A percentile compares a stretch with the other conserved stretches of the same genome.
Evolutionary conservation across 2,888 invertebrate species (phyloP).

Genomic region (Hypomecis atomaria): DNA sequence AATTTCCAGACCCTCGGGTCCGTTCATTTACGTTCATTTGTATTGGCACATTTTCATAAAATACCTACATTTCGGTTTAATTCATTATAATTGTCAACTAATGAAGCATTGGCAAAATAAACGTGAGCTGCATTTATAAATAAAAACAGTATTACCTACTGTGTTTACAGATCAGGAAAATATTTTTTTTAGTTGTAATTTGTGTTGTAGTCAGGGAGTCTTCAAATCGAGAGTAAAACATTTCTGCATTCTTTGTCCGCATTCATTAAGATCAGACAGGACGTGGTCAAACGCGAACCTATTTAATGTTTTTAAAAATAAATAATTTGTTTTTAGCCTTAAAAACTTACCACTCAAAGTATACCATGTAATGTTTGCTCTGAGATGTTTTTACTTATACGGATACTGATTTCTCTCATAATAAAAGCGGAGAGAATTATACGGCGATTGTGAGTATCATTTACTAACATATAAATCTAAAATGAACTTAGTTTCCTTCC

Average conservation of each 20-base stretch:
- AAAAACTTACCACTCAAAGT: no score
- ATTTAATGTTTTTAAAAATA: no score
- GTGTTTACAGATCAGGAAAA: not conserved
- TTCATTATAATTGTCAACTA: conserved; percentile 54
- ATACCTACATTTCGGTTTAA: conserved; percentile 49
- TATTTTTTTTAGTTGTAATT: no score
- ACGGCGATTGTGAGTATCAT: conserved; percentile 43
- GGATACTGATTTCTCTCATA: conserved; percentile 19
- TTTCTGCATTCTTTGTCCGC: no score
- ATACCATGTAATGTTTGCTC: not conserved
- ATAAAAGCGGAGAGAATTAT: conserved; percentile 31
- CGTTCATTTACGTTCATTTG: conserved; percentile 65
- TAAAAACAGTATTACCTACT: no score
- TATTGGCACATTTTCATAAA: conserved; percentile 49
- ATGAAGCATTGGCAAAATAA: conserved; percentile 42
- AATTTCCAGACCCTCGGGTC: conserved; percentile 64
- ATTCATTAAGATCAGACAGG: no score
- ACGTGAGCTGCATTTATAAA: conserved; percentile 13
- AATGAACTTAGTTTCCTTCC: conserved; percentile 13
- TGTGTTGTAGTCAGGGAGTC: no score
- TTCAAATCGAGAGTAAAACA: no score
- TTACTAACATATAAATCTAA: conserved; percentile 35
- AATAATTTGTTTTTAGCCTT: no score
- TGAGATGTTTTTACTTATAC: conserved; percentile 6
- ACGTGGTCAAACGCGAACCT: no score